Percentiles rank a stretch among this genome's conserved stretches.
These are phyloP conservation scores for Heloderma charlesbogerti DNA, from an alignment of 2,113 vertebrate species.

Conservation along the genomic window DNA sequence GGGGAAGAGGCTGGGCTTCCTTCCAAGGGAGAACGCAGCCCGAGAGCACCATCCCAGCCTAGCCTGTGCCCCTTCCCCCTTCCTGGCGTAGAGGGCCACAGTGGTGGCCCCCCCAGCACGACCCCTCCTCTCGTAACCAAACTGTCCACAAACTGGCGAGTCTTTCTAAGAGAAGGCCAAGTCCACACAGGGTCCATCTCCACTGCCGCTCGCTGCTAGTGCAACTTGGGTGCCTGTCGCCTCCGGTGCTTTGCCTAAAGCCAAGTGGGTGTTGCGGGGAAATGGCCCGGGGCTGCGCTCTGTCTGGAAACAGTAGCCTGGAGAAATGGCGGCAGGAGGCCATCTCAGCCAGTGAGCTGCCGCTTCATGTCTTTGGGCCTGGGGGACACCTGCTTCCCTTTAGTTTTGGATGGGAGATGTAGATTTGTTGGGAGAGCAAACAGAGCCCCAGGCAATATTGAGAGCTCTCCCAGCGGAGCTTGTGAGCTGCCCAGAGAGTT, in stretches of 20 bases:
- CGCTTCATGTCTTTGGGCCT: slow-evolving; percentile 13
- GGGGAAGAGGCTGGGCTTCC: no score
- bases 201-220: not conserved
- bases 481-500: no score
- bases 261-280: not conserved
- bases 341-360: not conserved
- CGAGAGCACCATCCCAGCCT: no score
- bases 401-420: no score
- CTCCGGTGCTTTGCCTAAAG: not conserved
- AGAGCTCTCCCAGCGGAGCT: no score
- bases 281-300: not conserved
- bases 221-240: not conserved
- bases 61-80: not conserved
- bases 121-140: not conserved
- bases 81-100: not conserved
- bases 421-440: not conserved
- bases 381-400: no score
- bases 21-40: no score
- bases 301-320: not conserved
- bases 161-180: not conserved
- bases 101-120: not conserved
- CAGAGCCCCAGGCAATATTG: not conserved
- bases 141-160: not conserved
- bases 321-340: not conserved
- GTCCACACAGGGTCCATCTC: not conserved